phyloP scores from a whole-genome alignment of 1,140 invertebrate species.

The Eueides isabella region DNA sequence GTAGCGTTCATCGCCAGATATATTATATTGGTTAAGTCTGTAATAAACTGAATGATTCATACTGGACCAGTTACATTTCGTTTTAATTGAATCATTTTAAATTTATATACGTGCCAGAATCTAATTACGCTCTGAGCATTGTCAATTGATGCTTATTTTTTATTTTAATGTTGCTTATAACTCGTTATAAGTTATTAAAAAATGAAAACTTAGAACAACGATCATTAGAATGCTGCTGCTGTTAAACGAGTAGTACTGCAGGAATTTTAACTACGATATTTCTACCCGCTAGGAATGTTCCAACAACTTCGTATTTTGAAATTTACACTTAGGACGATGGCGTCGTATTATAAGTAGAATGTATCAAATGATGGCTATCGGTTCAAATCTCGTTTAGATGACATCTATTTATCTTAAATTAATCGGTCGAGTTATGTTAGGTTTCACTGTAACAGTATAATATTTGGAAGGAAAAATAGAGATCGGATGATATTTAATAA shows the following conservation, averaged over 20 bases:
- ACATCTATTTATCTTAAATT: too few species aligned
- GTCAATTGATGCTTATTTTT: constrained; percentile 26
- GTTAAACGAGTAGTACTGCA: not conserved
- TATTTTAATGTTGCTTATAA: constrained; percentile 21
- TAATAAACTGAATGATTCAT: constrained; percentile 61
- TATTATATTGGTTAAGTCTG: constrained; percentile 43
- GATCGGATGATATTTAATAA: too few species aligned
- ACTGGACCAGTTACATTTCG: constrained; percentile 35
- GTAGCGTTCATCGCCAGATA: constrained; percentile 24
- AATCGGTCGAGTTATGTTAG: too few species aligned
- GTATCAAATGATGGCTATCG: too few species aligned
- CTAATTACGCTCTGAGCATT: constrained; percentile 36
- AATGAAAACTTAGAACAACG: not conserved
- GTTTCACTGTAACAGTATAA: too few species aligned
- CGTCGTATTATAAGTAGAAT: too few species aligned
- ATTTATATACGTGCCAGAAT: constrained; percentile 38
- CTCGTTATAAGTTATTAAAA: constrained; percentile 14
- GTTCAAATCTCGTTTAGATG: too few species aligned
- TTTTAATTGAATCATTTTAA: constrained; percentile 52
- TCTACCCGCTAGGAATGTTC: not conserved
- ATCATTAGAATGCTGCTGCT: not conserved
- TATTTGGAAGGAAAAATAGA: too few species aligned
- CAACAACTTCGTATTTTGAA: not conserved
- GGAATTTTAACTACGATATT: not conserved
- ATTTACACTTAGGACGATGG: not conserved